Conservation (phyloP, 2,888 invertebrate species). For the Ochlodes sylvanus region DNA sequence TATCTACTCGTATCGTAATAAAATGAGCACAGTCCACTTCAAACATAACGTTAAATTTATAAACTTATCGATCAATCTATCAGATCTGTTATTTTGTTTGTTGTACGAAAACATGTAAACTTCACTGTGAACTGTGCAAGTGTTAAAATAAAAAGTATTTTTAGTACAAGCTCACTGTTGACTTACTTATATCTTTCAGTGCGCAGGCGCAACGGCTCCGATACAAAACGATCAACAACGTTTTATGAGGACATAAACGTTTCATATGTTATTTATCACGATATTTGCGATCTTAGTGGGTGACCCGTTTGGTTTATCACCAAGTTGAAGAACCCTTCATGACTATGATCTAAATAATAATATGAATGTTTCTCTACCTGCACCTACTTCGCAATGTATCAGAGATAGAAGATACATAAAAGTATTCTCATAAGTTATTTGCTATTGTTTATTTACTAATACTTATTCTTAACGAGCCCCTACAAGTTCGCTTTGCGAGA, state of each 20-base stretch:
- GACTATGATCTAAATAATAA: neutral
- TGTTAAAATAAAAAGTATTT: slow-evolving; percentile 11
- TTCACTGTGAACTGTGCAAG: neutral
- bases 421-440: no score
- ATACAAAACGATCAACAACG: slow-evolving; percentile 55
- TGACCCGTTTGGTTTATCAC: slow-evolving; percentile 23
- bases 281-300: slow-evolving; percentile 37
- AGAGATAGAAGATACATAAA: no score
- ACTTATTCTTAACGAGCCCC: no score
- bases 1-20: no score
- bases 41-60: no score
- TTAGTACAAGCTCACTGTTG: slow-evolving; percentile 12
- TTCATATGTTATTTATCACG: slow-evolving; percentile 56
- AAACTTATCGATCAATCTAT: no score
- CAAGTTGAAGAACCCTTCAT: neutral
- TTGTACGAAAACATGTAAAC: neutral
- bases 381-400: no score
- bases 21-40: no score
- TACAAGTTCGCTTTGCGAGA: no score
- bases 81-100: no score
- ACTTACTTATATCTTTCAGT: slow-evolving; percentile 13
- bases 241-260: slow-evolving; percentile 60
- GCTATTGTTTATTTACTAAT: no score
- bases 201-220: slow-evolving; percentile 34
- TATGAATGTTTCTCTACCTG: neutral